Conservation (phyloP, 1,140 invertebrate genomes). For the Zaprionus kolodkinae region DNA sequence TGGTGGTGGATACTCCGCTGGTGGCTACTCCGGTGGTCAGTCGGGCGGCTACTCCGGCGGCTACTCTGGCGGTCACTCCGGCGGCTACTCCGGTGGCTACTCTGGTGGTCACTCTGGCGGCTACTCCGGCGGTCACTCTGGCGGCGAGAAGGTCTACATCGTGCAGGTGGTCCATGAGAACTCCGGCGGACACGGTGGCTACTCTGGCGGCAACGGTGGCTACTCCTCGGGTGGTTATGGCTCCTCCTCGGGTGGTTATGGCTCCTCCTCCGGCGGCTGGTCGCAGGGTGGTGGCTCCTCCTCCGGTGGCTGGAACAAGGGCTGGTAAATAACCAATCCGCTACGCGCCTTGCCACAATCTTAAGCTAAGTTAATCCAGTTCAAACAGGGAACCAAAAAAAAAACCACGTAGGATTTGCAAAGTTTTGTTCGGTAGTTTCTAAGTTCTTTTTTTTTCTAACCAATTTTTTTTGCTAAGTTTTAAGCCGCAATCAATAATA, state of each 20-base stretch:
- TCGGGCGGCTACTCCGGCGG: conserved; percentile 32
- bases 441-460: conserved; percentile 38
- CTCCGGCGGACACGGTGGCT: conserved; percentile 35
- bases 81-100: conserved; percentile 37
- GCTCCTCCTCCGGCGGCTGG: conserved; percentile 41
- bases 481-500: conserved; percentile 52
- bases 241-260: conserved; percentile 49
- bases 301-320: conserved; percentile 67
- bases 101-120: conserved; percentile 28
- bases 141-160: conserved; percentile 62
- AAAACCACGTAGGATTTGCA: conserved; percentile 22
- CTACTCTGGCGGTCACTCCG: conserved; percentile 33
- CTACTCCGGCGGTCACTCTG: conserved; percentile 44
- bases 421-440: conserved; percentile 39
- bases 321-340: conserved; percentile 51
- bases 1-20: conserved; percentile 4
- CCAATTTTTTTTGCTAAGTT: conserved; percentile 49
- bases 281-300: conserved; percentile 33
- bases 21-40: conserved; percentile 35
- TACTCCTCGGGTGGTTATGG: conserved; percentile 43
- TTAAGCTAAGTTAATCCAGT: conserved; percentile 17
- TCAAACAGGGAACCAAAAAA: conserved; percentile 66
- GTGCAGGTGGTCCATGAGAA: conserved; percentile 59
- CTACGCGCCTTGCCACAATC: neutral
- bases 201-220: conserved; percentile 35